These are phyloP conservation scores for Palythoa grandiflora DNA, from an alignment of 92 coral and sea anemone species.

Conservation along the genomic window DNA sequence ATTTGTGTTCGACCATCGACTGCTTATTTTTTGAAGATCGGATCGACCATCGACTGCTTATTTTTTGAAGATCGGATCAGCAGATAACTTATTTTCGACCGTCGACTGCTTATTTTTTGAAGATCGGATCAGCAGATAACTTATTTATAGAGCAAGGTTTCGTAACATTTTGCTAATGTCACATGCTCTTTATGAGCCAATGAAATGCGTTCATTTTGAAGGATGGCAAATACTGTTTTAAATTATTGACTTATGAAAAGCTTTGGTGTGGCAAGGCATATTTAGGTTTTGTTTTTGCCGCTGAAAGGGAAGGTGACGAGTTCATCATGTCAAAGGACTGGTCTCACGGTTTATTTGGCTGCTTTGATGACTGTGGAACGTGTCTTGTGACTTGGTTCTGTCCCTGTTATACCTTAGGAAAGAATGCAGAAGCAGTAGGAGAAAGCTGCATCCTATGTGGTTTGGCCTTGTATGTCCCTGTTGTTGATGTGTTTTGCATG, in stretches of 20 bases:
- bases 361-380: conserved; percentile 90
- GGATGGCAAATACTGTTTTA: not conserved
- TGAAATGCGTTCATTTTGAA: conserved; percentile 4
- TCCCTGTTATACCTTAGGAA: conserved; percentile 91
- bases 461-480: conserved; percentile 77
- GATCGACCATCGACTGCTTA: not conserved
- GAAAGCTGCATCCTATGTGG: conserved; percentile 93
- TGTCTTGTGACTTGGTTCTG: conserved; percentile 82
- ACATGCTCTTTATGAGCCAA: conserved; percentile 10
- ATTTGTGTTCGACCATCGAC: not conserved
- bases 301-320: not conserved
- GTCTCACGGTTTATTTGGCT: conserved; percentile 93
- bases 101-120: no score
- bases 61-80: no score
- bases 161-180: not conserved
- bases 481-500: conserved; percentile 81
- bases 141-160: not conserved
- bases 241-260: not conserved
- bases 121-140: not conserved
- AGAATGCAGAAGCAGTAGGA: conserved; percentile 99
- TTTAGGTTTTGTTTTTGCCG: no score
- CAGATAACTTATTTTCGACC: not conserved
- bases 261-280: conserved; percentile 1
- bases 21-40: no score
- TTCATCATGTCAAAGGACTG: conserved; percentile 74